Evolutionary conservation across 1,140 invertebrate species (phyloP).

Genomic region (Hylaeus volcanicus): DNA sequence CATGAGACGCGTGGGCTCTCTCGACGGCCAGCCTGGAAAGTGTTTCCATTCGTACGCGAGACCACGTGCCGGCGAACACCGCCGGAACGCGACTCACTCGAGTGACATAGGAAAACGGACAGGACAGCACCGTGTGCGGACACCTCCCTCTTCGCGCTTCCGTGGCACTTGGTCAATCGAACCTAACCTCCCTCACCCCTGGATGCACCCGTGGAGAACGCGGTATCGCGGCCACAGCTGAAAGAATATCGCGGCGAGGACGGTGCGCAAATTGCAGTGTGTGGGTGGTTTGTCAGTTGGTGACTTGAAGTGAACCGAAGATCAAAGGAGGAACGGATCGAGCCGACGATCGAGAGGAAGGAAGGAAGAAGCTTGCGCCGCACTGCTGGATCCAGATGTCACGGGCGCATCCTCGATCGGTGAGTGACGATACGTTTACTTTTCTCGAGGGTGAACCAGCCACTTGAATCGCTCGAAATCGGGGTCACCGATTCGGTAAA

Average conservation of each 20-base stretch:
- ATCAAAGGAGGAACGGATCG: neutral
- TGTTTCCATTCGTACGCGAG: constrained; percentile 55
- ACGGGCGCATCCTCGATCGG: constrained; percentile 50
- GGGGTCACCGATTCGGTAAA: neutral
- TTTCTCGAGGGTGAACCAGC: neutral
- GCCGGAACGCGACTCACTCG: constrained; percentile 36
- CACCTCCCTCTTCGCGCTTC: neutral
- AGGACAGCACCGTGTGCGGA: neutral
- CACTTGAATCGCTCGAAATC: neutral
- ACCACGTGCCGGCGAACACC: constrained; percentile 69
- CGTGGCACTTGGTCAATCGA: neutral
- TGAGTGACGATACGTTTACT: constrained; percentile 34
- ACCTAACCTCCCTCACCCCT: neutral
- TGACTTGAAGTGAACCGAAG: constrained; percentile 55
- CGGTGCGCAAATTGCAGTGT: constrained; percentile 32
- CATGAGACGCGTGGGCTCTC: constrained; percentile 73
- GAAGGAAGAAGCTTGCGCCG: neutral
- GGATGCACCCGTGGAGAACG: neutral
- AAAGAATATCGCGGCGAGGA: constrained; percentile 4
- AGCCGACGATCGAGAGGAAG: neutral
- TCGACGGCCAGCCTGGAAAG: constrained; percentile 51
- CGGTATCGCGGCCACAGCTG: neutral
- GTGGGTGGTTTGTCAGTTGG: constrained; percentile 59
- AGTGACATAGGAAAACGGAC: neutral
- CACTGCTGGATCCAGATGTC: constrained; percentile 50